Base-by-base conservation (phyloP, 2,888 invertebrate genomes). In the Hirtodrosophila cameraria region DNA sequence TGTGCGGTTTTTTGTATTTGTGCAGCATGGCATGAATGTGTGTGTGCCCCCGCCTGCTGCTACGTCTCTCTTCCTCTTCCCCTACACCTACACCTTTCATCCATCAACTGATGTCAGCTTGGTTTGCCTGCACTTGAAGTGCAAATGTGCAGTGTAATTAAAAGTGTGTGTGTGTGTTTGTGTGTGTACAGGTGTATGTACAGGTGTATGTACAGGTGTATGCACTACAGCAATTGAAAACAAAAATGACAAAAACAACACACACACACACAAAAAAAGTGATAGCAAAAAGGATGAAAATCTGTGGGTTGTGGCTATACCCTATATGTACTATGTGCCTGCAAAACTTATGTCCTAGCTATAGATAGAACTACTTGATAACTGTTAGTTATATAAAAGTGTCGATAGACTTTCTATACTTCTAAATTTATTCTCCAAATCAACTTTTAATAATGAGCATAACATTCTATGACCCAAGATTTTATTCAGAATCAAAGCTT, bases 101-200 rank as follows among this genome's bases (percentile, higher is more conserved):
- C 53, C 69, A 68, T 50, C 59, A 60, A 46, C 59, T 52, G 52
- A 49, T 60, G 68, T 39, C 61, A 61, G 53, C 57, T 50, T 48
- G 46, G 43, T 61, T 52, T 45, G 62, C 54, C 77, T 76, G 80
- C 77, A 80, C 59, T 63, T 75, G 72, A 80, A 80, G 83, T 80
- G 80, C 77, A 80, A 80, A 79, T 80, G 83, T 80, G 80, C 80
- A 80, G 69, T 83, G 83, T 83, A 81, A 81, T 81, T 83, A 83
- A 80, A 83, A 76, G 59, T 67, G 54, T 60, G 60, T 55, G 55
- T 38, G 13, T 33, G 41, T 18, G 38, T 20, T 25, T 42, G 41
- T 28, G 18, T 38, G 58, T 39, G 25, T 6, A 11, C 16, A 13
- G 30, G 42, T 41, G 42, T 45, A 31, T 33, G 57, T 46, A 38